These are phyloP conservation scores for Xenopus petersii DNA, from an alignment of 2,797 vertebrate genomes.

Conservation along the genomic window DNA sequence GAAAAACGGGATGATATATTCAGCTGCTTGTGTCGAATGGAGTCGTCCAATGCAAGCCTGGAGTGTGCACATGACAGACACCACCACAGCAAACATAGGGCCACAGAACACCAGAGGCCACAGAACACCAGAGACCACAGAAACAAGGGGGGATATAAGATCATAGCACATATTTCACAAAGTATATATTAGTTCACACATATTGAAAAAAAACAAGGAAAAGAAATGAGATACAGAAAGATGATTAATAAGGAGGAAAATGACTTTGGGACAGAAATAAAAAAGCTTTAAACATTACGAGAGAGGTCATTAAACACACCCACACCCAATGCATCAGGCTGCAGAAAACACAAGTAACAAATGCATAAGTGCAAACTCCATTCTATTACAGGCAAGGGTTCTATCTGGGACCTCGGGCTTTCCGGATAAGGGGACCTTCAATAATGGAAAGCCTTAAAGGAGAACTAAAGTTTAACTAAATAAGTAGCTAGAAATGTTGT, in stretches of 20 bases:
- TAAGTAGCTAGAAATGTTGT: too few species aligned
- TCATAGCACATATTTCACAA: slow-evolving; percentile 72
- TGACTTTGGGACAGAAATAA: slow-evolving; percentile 49
- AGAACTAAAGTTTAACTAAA: too few species aligned
- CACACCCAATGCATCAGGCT: too few species aligned
- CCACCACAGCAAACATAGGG: slow-evolving; percentile 78
- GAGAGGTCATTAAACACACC: not conserved
- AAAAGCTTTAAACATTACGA: slow-evolving; percentile 17
- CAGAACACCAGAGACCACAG: slow-evolving; percentile 63
- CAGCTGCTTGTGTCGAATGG: slow-evolving; percentile 97
- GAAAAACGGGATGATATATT: slow-evolving; percentile 99
- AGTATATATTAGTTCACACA: slow-evolving; percentile 78
- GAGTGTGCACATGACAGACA: slow-evolving; percentile 76
- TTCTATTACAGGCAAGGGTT: too few species aligned
- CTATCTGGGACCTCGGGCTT: too few species aligned
- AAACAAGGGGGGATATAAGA: slow-evolving; percentile 70
- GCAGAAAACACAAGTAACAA: too few species aligned
- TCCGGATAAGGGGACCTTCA: too few species aligned
- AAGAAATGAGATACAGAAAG: slow-evolving; percentile 82
- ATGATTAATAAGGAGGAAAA: slow-evolving; percentile 81
- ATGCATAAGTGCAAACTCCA: too few species aligned
- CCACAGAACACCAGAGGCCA: slow-evolving; percentile 68
- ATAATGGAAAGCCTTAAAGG: too few species aligned
- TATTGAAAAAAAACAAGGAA: slow-evolving; percentile 58
- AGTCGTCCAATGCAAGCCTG: slow-evolving; percentile 97